Evolutionary conservation across 2,797 vertebrate genomes (phyloP).

Genomic region (Artibeus lituratus): DNA sequence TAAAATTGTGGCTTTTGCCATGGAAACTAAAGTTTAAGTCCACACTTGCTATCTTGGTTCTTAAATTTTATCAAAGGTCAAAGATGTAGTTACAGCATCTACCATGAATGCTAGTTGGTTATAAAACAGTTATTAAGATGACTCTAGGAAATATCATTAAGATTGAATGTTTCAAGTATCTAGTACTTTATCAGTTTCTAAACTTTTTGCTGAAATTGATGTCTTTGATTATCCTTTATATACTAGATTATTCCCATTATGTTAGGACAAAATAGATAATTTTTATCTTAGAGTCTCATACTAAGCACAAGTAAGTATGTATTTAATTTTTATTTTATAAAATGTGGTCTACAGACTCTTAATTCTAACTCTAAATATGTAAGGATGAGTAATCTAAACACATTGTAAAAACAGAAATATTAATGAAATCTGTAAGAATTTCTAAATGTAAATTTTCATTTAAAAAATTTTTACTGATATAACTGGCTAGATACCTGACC

Average conservation of each 20-base stretch:
- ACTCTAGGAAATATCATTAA: not conserved
- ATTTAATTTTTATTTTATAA: slow-evolving; percentile 23
- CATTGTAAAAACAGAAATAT: not conserved
- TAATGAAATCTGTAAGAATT: not conserved
- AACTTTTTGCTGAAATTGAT: not conserved
- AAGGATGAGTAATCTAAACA: not conserved
- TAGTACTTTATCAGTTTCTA: not conserved
- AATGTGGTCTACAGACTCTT: not conserved
- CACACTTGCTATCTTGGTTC: not conserved
- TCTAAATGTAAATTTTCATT: not conserved
- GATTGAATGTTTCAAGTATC: not conserved
- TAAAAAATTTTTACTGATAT: not conserved
- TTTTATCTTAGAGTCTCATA: not conserved
- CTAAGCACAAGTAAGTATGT: not conserved
- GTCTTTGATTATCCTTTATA: not conserved
- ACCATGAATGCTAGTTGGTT: not conserved
- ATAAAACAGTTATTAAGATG: not conserved
- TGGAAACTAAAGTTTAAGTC: not conserved
- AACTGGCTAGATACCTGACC: not conserved
- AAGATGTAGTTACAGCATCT: not conserved
- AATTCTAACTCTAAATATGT: not conserved
- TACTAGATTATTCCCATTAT: not conserved
- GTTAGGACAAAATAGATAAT: slow-evolving; percentile 25
- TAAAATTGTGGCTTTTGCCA: not conserved
- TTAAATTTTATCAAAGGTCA: slow-evolving; percentile 32